These are phyloP conservation scores for Charaxes varanes DNA, from an alignment of 1,140 invertebrate species.

Conservation along the genomic window DNA sequence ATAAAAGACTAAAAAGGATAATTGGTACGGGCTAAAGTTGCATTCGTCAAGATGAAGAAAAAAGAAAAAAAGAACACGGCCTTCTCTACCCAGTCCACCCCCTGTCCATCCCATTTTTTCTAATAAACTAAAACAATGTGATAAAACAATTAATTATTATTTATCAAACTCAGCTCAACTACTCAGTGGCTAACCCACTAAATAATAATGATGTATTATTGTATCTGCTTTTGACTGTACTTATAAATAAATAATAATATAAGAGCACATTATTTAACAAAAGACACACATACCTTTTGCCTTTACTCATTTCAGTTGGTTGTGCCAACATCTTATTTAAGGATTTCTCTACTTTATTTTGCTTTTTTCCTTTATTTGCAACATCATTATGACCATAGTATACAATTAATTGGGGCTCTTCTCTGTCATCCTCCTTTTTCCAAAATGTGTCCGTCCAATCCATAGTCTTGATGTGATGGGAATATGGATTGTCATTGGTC, in stretches of 20 bases:
- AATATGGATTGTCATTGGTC: neutral
- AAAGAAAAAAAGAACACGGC: no score
- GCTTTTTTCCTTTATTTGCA: neutral
- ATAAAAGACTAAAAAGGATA: no score
- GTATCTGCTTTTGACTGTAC: neutral
- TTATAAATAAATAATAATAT: neutral
- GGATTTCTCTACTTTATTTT: constrained; percentile 20
- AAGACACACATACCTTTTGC: constrained; percentile 26
- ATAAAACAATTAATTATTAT: no score
- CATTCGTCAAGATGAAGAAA: no score
- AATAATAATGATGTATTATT: neutral
- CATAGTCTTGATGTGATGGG: neutral
- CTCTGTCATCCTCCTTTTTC: constrained; percentile 3
- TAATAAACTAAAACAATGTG: constrained; percentile 77
- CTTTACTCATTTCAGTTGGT: constrained; percentile 31
- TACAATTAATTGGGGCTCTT: neutral
- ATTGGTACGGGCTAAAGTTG: no score
- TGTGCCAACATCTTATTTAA: constrained; percentile 24
- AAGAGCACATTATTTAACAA: neutral
- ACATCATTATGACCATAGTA: no score
- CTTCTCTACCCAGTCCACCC: constrained; percentile 81
- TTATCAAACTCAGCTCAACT: no score
- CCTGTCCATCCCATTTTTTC: constrained; percentile 87
- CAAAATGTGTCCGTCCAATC: constrained; percentile 7
- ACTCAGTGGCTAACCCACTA: no score